Evolutionary conservation across 64 coral and sea anemone species (phyloP).

Genomic region (Trachythela sp.): DNA sequence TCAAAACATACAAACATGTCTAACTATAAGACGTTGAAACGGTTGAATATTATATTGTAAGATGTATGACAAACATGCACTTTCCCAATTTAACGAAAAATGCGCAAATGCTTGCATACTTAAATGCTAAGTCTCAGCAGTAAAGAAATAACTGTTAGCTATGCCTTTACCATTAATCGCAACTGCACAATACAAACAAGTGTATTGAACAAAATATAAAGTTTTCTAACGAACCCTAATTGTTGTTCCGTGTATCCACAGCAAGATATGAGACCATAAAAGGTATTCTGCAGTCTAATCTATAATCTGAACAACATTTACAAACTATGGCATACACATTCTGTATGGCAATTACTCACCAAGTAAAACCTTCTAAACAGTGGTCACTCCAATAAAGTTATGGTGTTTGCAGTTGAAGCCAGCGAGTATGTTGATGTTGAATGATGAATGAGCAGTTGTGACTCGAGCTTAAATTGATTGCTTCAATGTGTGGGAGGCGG

Average conservation of each 20-base stretch:
- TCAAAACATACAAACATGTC: not conserved
- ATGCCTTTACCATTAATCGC: not conserved
- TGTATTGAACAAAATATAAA: not conserved
- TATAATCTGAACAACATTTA: not conserved
- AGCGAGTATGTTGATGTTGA: not conserved
- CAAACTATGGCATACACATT: not conserved
- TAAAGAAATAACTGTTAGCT: not conserved
- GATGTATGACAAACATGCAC: not conserved
- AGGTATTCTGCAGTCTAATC: not conserved
- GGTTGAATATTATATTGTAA: not conserved
- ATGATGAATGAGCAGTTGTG: not conserved
- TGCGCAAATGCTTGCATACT: not conserved
- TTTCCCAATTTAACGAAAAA: too few species aligned
- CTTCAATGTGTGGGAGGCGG: not conserved
- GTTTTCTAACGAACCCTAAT: too few species aligned
- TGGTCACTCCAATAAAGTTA: not conserved
- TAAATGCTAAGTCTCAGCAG: not conserved
- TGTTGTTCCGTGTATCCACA: not conserved
- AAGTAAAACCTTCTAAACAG: not conserved
- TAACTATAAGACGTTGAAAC: not conserved
- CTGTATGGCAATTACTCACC: not conserved
- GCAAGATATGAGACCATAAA: not conserved
- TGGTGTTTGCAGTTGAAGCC: not conserved
- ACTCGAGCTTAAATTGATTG: not conserved
- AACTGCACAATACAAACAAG: not conserved